A percentile compares a stretch with the other conserved stretches of the same genome.
Conservation (phyloP, 2,113 vertebrate genomes). For the Hippocampus barbouri region DNA sequence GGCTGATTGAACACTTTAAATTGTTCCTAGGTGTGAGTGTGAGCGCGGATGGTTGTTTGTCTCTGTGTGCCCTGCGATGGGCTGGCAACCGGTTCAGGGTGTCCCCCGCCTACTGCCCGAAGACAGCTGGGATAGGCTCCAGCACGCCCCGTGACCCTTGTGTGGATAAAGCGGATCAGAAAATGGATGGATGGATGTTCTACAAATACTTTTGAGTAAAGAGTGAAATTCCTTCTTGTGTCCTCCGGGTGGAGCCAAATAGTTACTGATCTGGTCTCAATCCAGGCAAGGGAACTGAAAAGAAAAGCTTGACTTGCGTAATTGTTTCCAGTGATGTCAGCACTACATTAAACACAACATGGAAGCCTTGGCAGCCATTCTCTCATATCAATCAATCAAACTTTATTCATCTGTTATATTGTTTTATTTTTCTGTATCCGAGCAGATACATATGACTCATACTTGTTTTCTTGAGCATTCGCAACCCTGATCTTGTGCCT, state of each 20-base stretch:
- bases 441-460: not conserved
- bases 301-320: not conserved
- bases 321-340: not conserved
- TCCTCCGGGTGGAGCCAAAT: constrained; percentile 65
- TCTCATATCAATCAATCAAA: not conserved
- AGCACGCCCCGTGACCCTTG: no score
- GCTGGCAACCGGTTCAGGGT: no score
- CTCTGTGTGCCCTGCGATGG: no score
- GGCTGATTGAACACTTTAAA: no score
- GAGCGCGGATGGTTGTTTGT: no score
- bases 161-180: no score
- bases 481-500: not conserved
- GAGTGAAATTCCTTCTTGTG: not conserved
- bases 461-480: constrained; percentile 28
- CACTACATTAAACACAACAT: not conserved
- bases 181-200: no score
- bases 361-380: not conserved
- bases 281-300: not conserved
- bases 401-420: not conserved
- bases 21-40: no score
- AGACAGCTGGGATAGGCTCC: no score
- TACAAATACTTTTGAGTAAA: not conserved
- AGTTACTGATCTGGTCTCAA: constrained; percentile 27
- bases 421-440: not conserved
- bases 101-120: no score